Evolutionary conservation across 2,113 vertebrate species (phyloP).

Genomic region (Proterorhinus semilunaris): DNA sequence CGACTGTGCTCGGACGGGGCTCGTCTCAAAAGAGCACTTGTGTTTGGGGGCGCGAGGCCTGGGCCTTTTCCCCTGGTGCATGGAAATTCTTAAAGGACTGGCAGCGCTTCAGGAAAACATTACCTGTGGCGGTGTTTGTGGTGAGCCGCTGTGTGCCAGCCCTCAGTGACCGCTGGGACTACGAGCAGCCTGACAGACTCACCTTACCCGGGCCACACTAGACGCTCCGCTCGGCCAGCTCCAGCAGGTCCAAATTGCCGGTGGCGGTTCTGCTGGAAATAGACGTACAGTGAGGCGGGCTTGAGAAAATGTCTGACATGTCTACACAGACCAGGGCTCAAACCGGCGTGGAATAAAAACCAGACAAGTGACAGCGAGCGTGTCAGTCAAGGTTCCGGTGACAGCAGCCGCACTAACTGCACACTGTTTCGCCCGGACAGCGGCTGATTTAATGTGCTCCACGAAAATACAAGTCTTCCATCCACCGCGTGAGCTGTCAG

Average conservation of each 20-base stretch:
- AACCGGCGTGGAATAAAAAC: slow-evolving; percentile 50
- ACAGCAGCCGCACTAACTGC: slow-evolving; percentile 21
- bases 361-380: slow-evolving; percentile 54
- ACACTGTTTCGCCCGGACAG: neutral
- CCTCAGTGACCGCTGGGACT: slow-evolving; percentile 57
- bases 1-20: slow-evolving; percentile 59
- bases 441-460: neutral
- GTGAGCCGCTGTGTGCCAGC: slow-evolving; percentile 66
- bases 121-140: slow-evolving; percentile 71
- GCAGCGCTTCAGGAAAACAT: slow-evolving; percentile 73
- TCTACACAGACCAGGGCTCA: slow-evolving; percentile 55
- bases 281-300: slow-evolving; percentile 46
- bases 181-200: slow-evolving; percentile 64
- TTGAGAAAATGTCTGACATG: slow-evolving; percentile 54
- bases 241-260: slow-evolving; percentile 63
- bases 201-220: slow-evolving; percentile 60
- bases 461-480: neutral
- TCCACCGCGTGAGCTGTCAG: slow-evolving; percentile 3
- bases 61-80: slow-evolving; percentile 63
- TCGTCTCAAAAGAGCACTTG: slow-evolving; percentile 74
- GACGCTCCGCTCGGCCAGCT: slow-evolving; percentile 39
- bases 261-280: slow-evolving; percentile 66
- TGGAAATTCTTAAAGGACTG: slow-evolving; percentile 75
- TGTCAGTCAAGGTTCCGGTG: slow-evolving; percentile 50
- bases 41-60: slow-evolving; percentile 57